phyloP scores from a whole-genome alignment of 2,797 vertebrate genomes.

The Anniella stebbinsi region DNA sequence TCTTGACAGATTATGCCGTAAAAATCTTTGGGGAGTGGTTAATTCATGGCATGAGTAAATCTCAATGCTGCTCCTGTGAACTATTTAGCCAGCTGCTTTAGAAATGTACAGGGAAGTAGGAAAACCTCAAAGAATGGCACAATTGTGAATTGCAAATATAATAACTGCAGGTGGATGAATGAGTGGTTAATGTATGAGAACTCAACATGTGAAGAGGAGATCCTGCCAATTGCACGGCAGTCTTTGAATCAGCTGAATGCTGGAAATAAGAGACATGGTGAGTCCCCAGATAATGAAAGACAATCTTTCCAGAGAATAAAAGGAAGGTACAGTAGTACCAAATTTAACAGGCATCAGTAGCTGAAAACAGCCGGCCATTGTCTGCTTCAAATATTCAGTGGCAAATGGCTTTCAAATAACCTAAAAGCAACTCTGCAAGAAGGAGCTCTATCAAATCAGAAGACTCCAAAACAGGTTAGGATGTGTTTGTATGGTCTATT shows the following conservation, averaged over 20 bases:
- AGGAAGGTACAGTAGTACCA: neutral
- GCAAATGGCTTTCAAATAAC: neutral
- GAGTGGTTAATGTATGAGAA: conserved; percentile 2
- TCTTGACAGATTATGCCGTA: neutral
- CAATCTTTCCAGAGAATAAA: neutral
- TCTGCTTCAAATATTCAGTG: conserved; percentile 26
- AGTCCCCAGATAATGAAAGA: neutral
- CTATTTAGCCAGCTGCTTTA: neutral
- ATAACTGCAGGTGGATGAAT: neutral
- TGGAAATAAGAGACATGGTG: conserved; percentile 26
- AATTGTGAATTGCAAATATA: conserved; percentile 19
- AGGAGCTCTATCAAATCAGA: conserved; percentile 33
- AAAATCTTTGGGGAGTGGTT: neutral
- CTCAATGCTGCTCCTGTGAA: conserved; percentile 3
- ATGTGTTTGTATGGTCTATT: neutral
- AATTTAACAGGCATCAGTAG: conserved; percentile 9
- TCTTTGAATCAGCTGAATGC: conserved; percentile 11
- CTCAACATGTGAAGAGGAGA: neutral
- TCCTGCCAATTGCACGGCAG: neutral
- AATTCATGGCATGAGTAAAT: conserved; percentile 4
- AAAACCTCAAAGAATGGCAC: neutral
- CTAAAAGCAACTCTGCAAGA: neutral
- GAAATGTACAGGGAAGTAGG: neutral
- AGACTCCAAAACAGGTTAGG: neutral
- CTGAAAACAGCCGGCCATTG: conserved; percentile 1